phyloP scores from a whole-genome alignment of 2,797 vertebrate species.

The Pampus argenteus region DNA sequence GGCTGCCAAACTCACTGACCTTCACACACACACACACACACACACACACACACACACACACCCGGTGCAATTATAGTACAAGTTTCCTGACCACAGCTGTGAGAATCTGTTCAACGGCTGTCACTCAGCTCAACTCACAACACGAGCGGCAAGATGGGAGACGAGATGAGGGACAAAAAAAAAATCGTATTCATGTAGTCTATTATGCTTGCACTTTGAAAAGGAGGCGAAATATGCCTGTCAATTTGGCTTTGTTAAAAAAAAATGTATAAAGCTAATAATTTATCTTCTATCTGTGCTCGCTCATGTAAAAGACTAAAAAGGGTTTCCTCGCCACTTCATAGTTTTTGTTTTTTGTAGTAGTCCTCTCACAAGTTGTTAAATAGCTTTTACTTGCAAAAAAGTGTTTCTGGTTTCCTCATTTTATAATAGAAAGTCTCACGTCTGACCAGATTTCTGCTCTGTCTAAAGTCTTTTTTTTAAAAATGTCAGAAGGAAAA shows the following conservation, averaged over 20 bases:
- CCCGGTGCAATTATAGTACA: slow-evolving; percentile 37
- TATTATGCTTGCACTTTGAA: slow-evolving; percentile 38
- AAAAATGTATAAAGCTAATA: slow-evolving; percentile 12
- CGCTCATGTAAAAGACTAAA: neutral
- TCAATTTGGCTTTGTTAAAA: slow-evolving; percentile 37
- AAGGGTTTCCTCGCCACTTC: neutral
- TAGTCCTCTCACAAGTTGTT: neutral
- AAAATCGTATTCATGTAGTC: slow-evolving; percentile 29
- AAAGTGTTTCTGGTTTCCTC: neutral
- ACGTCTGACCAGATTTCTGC: neutral
- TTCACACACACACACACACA: slow-evolving; percentile 5
- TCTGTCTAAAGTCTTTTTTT: neutral
- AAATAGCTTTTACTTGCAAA: neutral
- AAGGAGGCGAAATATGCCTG: slow-evolving; percentile 24
- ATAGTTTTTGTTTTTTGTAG: neutral
- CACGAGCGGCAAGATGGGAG: slow-evolving; percentile 1
- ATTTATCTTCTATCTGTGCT: neutral
- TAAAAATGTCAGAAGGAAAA: neutral
- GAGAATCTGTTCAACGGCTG: slow-evolving; percentile 42
- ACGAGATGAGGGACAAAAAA: slow-evolving; percentile 33
- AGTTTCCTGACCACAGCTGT: slow-evolving; percentile 40
- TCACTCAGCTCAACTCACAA: slow-evolving; percentile 51
- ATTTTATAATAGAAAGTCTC: neutral
- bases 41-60: neutral
- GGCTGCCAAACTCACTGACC: slow-evolving; percentile 42